Base-by-base conservation (phyloP, 2,113 vertebrate genomes). In the Leptobrachium ailaonicum region DNA sequence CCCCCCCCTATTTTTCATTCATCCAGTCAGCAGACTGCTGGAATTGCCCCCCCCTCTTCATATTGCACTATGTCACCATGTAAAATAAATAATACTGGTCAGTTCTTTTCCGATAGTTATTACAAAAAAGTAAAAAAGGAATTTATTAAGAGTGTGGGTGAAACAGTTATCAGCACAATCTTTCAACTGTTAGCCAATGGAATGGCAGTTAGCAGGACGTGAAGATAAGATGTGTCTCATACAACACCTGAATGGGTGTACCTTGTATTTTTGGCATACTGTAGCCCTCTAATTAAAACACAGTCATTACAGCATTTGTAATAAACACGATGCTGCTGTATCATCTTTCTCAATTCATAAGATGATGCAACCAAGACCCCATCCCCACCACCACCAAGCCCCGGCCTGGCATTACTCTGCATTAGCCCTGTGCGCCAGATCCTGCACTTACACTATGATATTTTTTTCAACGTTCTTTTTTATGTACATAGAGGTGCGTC, bases 251-350 rank as follows among this genome's bases (percentile, higher is more conserved):
- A 68, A 11, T 56, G 45, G 40, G 10, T 56, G 20, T 41, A 64
- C 64, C 53, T 56, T 67, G 58, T 78, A 54, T 79, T 79, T 60
- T 14, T 66, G 70, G 9, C 44, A 54, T 53, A 43, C 43, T 45
- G 12, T 67, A 7, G 14, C 45, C 47, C n/a, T 68, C 56, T 70
- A 40, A 70, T 60, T 60, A 60, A 60, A 45, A 44, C 47, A 50
- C 53, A 77, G 42, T 68, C 66, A 60, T 53, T 50, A 62, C 20
- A 71, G 50, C 76, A 79, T 79, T 58, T 79, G 76, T 68, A 79
- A 41, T 71, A 43, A 32, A 32, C 20, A 41, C 42, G 76, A 79
- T 32, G 64, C 11, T 50, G 44, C 76, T 71, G 56, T 71, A 44
- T 54, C 69, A 79, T 50, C 20, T 64, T 56, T 10, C 67, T 32